These are phyloP conservation scores for Chelidonichthys spinosus DNA, from an alignment of 2,797 vertebrate species.

Conservation along the genomic window DNA sequence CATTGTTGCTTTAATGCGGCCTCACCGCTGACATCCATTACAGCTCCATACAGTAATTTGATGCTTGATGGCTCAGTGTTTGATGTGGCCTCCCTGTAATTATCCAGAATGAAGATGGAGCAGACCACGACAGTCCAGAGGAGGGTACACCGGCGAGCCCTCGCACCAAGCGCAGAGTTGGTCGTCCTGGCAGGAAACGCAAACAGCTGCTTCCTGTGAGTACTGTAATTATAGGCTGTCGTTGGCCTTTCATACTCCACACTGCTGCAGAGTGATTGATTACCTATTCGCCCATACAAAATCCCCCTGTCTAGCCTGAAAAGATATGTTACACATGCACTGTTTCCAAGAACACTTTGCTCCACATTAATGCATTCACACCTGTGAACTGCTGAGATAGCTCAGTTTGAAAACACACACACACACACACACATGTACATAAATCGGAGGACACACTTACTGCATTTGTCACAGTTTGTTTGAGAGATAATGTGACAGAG, in stretches of 20 bases:
- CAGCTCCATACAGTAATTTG: conserved; percentile 24
- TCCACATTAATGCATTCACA: conserved; percentile 19
- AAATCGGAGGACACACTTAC: conserved; percentile 18
- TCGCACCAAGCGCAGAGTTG: conserved; percentile 90
- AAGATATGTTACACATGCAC: conserved; percentile 12
- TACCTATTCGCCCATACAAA: conserved; percentile 24
- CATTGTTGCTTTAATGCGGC: conserved; percentile 21
- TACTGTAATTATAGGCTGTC: conserved; percentile 64
- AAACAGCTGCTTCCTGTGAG: conserved; percentile 93
- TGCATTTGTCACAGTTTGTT: conserved; percentile 30
- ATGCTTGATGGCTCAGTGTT: conserved; percentile 30
- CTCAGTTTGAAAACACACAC: background rate
- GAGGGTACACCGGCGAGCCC: conserved; percentile 89
- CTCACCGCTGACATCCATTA: conserved; percentile 44
- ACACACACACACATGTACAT: background rate
- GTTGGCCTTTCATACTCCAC: conserved; percentile 18
- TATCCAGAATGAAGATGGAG: conserved; percentile 80
- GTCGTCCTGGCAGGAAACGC: conserved; percentile 93
- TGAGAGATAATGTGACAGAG: conserved; percentile 14
- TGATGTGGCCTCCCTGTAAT: conserved; percentile 58
- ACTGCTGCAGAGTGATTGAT: conserved; percentile 36
- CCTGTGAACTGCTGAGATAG: conserved; percentile 17
- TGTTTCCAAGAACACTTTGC: conserved; percentile 14
- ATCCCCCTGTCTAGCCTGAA: background rate
- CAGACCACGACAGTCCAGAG: conserved; percentile 88